Percentiles rank a stretch among this genome's conserved stretches.
phyloP scores from a whole-genome alignment of 2,113 vertebrate genomes.

The Donacobius atricapilla region DNA sequence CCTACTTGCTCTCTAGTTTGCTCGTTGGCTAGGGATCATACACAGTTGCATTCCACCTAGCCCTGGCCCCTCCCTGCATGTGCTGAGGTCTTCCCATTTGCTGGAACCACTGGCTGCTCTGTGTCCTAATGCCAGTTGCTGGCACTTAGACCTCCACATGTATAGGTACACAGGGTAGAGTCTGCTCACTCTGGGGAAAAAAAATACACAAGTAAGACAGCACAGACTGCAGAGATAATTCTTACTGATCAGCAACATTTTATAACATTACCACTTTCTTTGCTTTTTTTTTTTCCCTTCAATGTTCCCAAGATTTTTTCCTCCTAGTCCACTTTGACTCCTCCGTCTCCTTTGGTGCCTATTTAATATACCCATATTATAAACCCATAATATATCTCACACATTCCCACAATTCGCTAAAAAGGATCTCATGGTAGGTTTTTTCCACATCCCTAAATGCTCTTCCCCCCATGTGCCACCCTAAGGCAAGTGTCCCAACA shows the following conservation, averaged over 20 bases:
- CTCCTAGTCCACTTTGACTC: neutral
- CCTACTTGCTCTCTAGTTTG: fast-evolving
- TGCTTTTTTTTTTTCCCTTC: neutral
- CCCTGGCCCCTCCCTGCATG: fast-evolving
- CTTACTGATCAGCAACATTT: neutral
- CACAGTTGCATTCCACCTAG: neutral
- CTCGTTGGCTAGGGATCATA: fast-evolving
- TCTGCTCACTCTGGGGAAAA: neutral
- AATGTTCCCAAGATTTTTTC: fast-evolving
- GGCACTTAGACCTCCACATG: neutral
- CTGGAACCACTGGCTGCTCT: neutral
- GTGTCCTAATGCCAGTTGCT: neutral
- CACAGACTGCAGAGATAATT: neutral
- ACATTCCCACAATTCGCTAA: neutral
- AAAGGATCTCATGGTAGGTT: neutral
- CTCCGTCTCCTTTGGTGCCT: neutral
- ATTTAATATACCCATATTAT: neutral
- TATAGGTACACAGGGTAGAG: no score
- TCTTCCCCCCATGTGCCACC: no score
- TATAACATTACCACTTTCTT: fast-evolving
- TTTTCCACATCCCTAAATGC: neutral
- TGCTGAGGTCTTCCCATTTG: fast-evolving
- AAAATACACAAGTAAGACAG: fast-evolving
- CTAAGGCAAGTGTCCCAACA: neutral
- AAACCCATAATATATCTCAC: neutral